Base-by-base conservation (phyloP, 53 echinoderm and acorn worm species). In the Temnopleurus reevesii region DNA sequence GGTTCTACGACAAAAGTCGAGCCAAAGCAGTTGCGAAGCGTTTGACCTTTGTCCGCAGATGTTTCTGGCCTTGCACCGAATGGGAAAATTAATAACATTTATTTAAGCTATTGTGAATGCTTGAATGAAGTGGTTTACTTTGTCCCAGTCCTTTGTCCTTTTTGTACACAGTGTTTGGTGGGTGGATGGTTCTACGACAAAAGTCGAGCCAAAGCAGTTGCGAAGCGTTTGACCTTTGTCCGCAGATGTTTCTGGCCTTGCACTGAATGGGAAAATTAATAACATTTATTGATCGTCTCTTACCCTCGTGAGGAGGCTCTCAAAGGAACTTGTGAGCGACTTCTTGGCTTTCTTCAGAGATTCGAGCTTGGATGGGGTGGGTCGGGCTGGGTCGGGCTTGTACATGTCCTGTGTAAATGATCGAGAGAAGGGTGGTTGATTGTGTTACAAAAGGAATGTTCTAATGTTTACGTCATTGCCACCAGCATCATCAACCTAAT, bases 331-430 rank as follows among this genome's bases (percentile, higher is more conserved):
- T 12, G 97, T 89, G 51, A 99, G 89, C 49, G 99, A 99, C 86
- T 96, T 96, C 92, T 99, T 99, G 56, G 99, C 99, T 45, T 96
- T 99, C 91, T 92, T 99, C 45, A 99, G 92, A 8, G 92, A 91
- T 10, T 92, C 96, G 18, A 94, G 86, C 56, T 92, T 91, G 26
- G 88, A 90, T 38, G 77, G 90, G 8, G 49, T 51, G 34, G 51
- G 53, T 66, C 47, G 28, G 53, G 29, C 46, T 29, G 66, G 45
- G 30, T 87, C 88, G 18, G 66, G 7, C 53, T 87, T 65, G 49
- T 12, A 79, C 3, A 28, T 17, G 15, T 79, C 79, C 79, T 79
- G 28, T 26, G 23, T 4, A 77, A 26, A 25, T 44, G 45, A 18
- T n/a, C 36, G 0, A 77, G 4, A 45, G 13, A 77, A 13, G 5